Evolutionary conservation across 2,113 vertebrate species (phyloP).

Genomic region (Perca flavescens): DNA sequence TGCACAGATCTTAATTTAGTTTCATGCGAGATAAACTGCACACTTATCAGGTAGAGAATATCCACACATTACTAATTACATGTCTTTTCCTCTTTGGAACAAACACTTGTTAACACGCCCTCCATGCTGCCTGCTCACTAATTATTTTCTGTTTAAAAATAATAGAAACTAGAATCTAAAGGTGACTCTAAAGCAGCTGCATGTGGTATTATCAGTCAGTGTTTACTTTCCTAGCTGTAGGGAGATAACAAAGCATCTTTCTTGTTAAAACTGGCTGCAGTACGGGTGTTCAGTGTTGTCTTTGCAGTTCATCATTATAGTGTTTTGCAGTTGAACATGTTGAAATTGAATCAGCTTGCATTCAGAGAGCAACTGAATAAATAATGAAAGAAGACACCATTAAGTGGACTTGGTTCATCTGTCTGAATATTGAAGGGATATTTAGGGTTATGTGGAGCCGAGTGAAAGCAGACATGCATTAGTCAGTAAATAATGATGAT

Average conservation of each 20-base stretch:
- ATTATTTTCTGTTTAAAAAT: slow-evolving; percentile 7
- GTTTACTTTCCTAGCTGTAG: slow-evolving; percentile 4
- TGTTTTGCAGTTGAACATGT: slow-evolving; percentile 22
- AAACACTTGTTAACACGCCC: slow-evolving; percentile 5
- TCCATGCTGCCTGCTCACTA: not conserved
- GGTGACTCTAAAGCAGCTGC: not conserved
- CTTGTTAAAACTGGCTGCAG: not conserved
- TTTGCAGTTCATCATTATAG: slow-evolving; percentile 3
- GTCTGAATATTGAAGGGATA: slow-evolving; percentile 13
- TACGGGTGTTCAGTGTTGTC: slow-evolving; percentile 34
- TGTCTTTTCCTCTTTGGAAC: not conserved
- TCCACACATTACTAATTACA: slow-evolving; percentile 18
- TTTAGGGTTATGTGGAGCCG: not conserved
- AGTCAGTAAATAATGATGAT: slow-evolving; percentile 9
- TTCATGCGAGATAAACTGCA: slow-evolving; percentile 40
- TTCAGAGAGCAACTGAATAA: not conserved
- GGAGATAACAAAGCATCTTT: slow-evolving; percentile 13
- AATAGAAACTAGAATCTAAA: not conserved
- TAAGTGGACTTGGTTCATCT: slow-evolving; percentile 6
- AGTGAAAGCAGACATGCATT: slow-evolving; percentile 18
- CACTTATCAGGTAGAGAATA: slow-evolving; percentile 25
- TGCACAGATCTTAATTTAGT: slow-evolving; percentile 54
- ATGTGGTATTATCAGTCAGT: not conserved
- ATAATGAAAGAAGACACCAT: slow-evolving; percentile 10
- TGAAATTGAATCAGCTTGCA: slow-evolving; percentile 2